Conservation (phyloP, 2,797 vertebrate genomes). For the Pogonophryne albipinna region DNA sequence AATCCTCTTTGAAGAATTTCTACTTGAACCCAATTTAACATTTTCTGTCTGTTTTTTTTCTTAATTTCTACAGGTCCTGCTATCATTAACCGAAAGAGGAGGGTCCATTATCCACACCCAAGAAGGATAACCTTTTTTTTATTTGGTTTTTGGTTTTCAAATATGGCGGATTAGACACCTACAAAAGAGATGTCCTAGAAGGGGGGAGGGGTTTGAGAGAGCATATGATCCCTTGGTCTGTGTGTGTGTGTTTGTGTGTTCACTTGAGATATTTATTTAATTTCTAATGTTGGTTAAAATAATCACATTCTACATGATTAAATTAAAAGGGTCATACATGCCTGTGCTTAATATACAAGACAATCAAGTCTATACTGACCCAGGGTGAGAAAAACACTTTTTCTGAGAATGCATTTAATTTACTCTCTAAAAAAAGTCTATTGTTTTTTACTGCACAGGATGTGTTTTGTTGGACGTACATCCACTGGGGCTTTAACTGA, state of each 20-base stretch:
- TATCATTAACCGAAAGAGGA: background rate
- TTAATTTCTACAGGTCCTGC: constrained; percentile 48
- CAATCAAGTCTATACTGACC: constrained; percentile 46
- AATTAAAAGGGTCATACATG: constrained; percentile 9
- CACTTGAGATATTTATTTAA: constrained; percentile 35
- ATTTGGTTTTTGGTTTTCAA: constrained; percentile 57
- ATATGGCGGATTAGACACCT: constrained; percentile 88
- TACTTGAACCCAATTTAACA: background rate
- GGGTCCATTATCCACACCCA: background rate
- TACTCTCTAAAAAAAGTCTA: background rate
- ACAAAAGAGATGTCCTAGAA: constrained; percentile 85
- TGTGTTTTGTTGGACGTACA: constrained; percentile 10
- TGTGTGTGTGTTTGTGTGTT: background rate
- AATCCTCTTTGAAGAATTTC: background rate
- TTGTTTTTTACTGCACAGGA: background rate
- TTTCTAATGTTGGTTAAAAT: constrained; percentile 32
- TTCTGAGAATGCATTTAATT: constrained; percentile 20
- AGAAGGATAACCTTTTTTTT: constrained; percentile 50
- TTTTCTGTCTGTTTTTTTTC: background rate
- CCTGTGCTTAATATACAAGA: background rate
- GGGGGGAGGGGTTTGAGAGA: constrained; percentile 92
- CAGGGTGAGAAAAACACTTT: constrained; percentile 62
- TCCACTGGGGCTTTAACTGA: background rate
- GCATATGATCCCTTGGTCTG: constrained; percentile 60
- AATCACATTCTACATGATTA: constrained; percentile 10